Evolutionary conservation across 2,888 invertebrate species (phyloP).

Genomic region (Malacosoma neustria): DNA sequence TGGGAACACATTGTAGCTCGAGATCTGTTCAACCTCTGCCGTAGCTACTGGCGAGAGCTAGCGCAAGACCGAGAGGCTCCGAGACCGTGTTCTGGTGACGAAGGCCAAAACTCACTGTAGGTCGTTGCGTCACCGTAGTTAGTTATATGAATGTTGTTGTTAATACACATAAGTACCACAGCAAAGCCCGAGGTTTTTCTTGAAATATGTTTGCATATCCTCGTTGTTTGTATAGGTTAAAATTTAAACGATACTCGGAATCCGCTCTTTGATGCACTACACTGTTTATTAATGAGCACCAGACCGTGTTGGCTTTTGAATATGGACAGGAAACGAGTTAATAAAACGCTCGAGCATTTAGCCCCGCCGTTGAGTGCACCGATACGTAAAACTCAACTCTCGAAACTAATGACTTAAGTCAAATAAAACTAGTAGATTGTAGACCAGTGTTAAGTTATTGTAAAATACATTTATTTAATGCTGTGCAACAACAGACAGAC

Average conservation of each 20-base stretch:
- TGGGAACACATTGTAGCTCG: no score
- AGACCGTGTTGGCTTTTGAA: constrained; percentile 30
- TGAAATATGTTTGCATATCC: constrained; percentile 5
- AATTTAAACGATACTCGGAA: constrained; percentile 36
- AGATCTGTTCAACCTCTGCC: no score
- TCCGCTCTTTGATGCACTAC: constrained; percentile 44
- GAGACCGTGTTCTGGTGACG: neutral
- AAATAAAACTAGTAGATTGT: no score
- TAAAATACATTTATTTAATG: no score
- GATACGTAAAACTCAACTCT: constrained; percentile 9
- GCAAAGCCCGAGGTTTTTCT: constrained; percentile 13
- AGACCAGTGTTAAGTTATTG: no score
- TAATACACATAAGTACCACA: constrained; percentile 7
- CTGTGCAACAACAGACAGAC: no score
- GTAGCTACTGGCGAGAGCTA: neutral
- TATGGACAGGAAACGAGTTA: constrained; percentile 35
- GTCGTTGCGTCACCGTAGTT: no score
- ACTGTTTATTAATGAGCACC: constrained; percentile 49
- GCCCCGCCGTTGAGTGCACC: constrained; percentile 20
- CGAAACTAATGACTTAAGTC: no score
- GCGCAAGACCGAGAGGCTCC: neutral
- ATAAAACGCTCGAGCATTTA: constrained; percentile 34
- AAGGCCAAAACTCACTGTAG: constrained; percentile 7
- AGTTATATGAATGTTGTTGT: constrained; percentile 3
- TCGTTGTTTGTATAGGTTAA: constrained; percentile 8